Base-by-base conservation (phyloP, 2,113 vertebrate genomes). In the Tupaia chinensis region DNA sequence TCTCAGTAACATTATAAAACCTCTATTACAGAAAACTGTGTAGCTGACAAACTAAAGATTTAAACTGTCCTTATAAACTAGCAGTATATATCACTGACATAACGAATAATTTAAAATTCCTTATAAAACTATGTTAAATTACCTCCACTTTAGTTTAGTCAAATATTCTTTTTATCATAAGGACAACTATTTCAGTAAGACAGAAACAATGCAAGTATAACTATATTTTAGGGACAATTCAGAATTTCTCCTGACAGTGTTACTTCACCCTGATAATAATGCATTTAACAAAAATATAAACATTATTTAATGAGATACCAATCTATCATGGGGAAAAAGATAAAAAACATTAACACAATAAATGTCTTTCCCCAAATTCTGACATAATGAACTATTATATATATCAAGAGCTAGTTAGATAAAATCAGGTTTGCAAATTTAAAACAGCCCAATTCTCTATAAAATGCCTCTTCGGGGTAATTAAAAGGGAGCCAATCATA, bases 181-280 rank as follows among this genome's bases (percentile, higher is more conserved):
- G 70, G 23, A 78, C 54, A 95, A 97, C 32, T 84, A 89, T 94
- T 95, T 97, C 89, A 97, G 93, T 91, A 96, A 96, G 94, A 95
- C 10, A 97, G 72, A 82, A 29, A 32, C 73, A 61, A 0, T 96
- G 72, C 88, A 5, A 95, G 74, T 92, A 13, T 85, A 97, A 95
- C 34, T 98, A 20, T 72, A 96, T 65, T 96, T 98, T 93, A 53
- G 53, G 85, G 73, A 60, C 29, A 98, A 95, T 70, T 95, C 70
- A 85, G 66, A 95, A 61, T 95, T 89, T 95, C 89, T 87, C 74
- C 44, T 92, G 29, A 86, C 97, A 97, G 91, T 34, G 60, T 53
- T 96, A 80, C 77, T 94, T 93, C 98, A 93, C 85, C 94, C 79
- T 66, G 80, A 97, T 91, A 89, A 97, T 89, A 89, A 93, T 66